Base-by-base conservation (phyloP, 1,140 invertebrate genomes). In the Meloidogyne chitwoodi region DNA sequence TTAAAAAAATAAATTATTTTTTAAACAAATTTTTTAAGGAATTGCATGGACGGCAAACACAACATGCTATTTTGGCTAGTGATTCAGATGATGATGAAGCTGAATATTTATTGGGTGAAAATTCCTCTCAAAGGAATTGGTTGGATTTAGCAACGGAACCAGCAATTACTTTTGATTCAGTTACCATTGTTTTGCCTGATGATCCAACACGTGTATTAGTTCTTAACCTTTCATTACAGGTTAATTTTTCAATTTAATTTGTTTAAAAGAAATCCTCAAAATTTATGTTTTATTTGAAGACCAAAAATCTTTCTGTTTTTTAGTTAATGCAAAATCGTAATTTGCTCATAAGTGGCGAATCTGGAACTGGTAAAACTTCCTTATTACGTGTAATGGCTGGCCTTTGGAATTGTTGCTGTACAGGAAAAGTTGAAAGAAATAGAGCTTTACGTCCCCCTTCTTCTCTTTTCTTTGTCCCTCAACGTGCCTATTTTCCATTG, bases 361-460 rank as follows among this genome's bases (percentile, higher is more conserved):
- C 90, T 85, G 90, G 91, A 1, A 88, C 88, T 85, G 91, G 91
- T 16, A 91, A 91, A 84, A 91, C 90, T 63, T 91, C 91, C 31
- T 77, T 91, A 26, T 82, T 91, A 12, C 82, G 91, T 66, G 86
- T 91, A 8, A 82, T 92, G 34, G 88, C 88, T 78, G 90, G 90
- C 10, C 82, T 92, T 5, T 91, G 91, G 91, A 83, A 83, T 62
- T 74, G 81, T 66, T 56, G 48, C 10, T 66, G 74, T 14, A 79
- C 29, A 74, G 89, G 89, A 19, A 81, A 81, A 34, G 80, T 90
- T n/a, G 79, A 83, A 19, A 76, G 85, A 65, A 76, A 87, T 66
- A 80, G 63, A 88, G 84, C 41, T 80, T 85, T 77, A 48, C 64
- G 78, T 8, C 48, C 48, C n/a, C 84, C 88, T 19, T 80, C 80